Evolutionary conservation across 2,797 vertebrate species (phyloP).

Genomic region (Tadarida brasiliensis): DNA sequence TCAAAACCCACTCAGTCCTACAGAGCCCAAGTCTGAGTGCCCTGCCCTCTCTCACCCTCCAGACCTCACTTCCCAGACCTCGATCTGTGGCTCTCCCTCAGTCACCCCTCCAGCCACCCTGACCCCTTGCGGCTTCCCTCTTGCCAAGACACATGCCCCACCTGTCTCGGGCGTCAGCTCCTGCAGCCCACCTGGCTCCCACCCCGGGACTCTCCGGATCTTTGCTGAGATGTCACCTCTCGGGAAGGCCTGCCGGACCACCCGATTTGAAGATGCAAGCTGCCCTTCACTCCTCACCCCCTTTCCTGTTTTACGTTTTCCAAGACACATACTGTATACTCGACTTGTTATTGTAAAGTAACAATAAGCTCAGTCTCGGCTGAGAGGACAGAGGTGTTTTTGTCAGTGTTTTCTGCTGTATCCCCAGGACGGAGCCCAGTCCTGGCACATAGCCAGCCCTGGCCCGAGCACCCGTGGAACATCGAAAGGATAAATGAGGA

Average conservation of each 20-base stretch:
- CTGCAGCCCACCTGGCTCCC: background rate
- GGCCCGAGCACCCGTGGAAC: background rate
- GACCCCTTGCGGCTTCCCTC: background rate
- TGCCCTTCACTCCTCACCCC: background rate
- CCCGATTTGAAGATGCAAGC: background rate
- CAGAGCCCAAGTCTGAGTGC: background rate
- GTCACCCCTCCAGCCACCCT: background rate
- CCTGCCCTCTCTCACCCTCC: too few relatives aligned
- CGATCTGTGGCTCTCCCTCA: background rate
- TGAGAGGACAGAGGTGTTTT: background rate
- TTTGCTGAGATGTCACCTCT: background rate
- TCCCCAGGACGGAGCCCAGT: rapidly evolving
- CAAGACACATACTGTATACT: background rate
- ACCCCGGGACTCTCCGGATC: background rate
- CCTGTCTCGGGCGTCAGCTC: background rate
- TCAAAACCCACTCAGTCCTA: background rate
- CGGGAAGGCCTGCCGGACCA: background rate
- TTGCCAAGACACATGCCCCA: background rate
- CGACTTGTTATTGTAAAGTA: slow-evolving; percentile 2
- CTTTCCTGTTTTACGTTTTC: background rate
- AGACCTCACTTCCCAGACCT: background rate
- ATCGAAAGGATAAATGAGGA: background rate
- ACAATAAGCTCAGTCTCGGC: background rate
- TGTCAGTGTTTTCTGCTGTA: background rate
- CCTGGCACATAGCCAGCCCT: background rate